phyloP scores from a whole-genome alignment of 2,113 vertebrate genomes.

The Procavia capensis region DNA sequence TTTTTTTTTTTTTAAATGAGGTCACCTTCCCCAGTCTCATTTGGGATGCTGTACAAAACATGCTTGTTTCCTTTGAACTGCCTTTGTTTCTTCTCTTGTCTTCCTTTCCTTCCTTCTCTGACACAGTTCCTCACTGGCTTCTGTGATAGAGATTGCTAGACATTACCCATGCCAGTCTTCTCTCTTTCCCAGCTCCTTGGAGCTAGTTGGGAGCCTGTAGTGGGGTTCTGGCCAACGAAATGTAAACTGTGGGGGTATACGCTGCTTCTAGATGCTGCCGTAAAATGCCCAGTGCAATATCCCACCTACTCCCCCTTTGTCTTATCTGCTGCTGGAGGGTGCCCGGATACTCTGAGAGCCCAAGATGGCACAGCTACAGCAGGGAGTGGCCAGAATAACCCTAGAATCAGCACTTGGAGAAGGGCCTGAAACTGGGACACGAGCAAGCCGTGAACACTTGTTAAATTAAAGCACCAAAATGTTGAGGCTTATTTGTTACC shows the following conservation, averaged over 20 bases:
- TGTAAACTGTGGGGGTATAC: background rate
- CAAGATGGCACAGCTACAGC: background rate
- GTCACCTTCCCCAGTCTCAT: background rate
- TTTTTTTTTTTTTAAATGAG: too few relatives aligned
- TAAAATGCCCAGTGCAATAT: background rate
- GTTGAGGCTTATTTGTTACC: background rate
- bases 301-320: background rate
- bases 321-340: background rate
- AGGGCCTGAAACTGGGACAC: background rate
- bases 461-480: background rate
- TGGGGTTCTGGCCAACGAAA: accelerated
- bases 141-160: background rate
- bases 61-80: background rate
- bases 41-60: accelerated
- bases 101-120: background rate
- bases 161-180: background rate
- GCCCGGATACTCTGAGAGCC: background rate
- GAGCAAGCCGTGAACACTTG: background rate
- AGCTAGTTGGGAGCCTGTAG: background rate
- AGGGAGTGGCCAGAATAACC: background rate
- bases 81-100: background rate
- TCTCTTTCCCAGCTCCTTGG: background rate
- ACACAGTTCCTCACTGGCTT: background rate
- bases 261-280: background rate
- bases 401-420: background rate